Evolutionary conservation across 2,888 invertebrate species (phyloP), one percentile per base, ranked within the genome.

Genomic region (Hirtodrosophila confusa): DNA sequence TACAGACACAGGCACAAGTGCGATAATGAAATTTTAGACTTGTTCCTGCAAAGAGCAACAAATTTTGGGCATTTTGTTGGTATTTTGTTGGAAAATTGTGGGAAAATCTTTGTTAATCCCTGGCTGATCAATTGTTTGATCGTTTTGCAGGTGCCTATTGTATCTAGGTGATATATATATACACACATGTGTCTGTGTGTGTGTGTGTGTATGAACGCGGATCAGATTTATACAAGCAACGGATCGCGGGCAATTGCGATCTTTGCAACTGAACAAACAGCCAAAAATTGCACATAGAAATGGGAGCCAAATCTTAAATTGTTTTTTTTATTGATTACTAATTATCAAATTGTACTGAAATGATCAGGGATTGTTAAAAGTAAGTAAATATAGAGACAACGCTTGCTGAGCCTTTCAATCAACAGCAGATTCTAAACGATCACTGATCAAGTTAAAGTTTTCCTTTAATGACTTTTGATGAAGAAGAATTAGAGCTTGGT

Each of bases 11-110:
- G 31, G 60, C 72, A 73, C 69, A 66, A 73, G 68, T 69, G 62
- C 70, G 71, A 58, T 80, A 84, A 84, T 86, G 84, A 85, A 86
- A 85, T 85, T 85, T 66, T 74, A 84, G 83, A 86, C 86, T 83
- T 80, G 83, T 71, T 70, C 79, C 68, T 68, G 63, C 62, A 68
- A 71, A 68, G 55, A 49, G 55, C 62, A 62, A 50, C 54, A 62
- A 27, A 33, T 51, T 61, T 40, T 44, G 47, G 44, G 54, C 39
- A 43, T 40, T 48, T 43, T 55, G 55, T 57, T 61, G 58, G 40
- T 48, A 55, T 63, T 57, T 49, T 56, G 50, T 60, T 48, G 43
- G 71, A 54, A 83, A 85, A 83, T 86, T 85, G 84, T 85, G 84
- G 84, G 84, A 85, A 85, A 86, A 85, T 86, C 86, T 74, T 65